Conservation (phyloP, 2,113 vertebrate genomes). For the Macrotus californicus region DNA sequence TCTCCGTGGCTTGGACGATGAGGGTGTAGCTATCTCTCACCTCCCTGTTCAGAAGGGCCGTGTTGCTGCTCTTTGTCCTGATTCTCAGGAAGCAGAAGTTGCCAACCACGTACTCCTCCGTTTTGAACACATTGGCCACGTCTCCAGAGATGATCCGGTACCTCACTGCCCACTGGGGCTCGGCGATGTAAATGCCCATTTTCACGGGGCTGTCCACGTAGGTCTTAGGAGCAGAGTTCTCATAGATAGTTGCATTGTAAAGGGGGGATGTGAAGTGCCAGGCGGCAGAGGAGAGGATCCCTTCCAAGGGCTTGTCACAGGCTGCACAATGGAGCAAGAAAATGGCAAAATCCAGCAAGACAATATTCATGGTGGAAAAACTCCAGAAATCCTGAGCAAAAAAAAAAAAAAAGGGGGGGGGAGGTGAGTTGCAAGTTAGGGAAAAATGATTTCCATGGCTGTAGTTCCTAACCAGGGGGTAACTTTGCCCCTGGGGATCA, state of each 20-base stretch:
- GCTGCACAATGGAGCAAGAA: conserved; percentile 75
- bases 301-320: conserved; percentile 75
- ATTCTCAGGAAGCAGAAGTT: conserved; percentile 95
- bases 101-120: conserved; percentile 85
- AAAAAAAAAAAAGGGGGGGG: not conserved
- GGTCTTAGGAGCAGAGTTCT: conserved; percentile 94
- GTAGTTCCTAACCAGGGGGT: not conserved
- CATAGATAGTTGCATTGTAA: conserved; percentile 93
- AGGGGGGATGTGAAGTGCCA: conserved; percentile 89
- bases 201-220: conserved; percentile 86
- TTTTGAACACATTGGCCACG: conserved; percentile 85
- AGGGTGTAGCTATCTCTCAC: conserved; percentile 90
- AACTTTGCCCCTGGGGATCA: not conserved
- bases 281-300: conserved; percentile 77
- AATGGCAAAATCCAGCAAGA: conserved; percentile 68
- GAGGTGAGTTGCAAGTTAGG: not conserved
- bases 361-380: conserved; percentile 74
- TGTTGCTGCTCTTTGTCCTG: conserved; percentile 88
- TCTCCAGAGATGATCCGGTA: conserved; percentile 90
- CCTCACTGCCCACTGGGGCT: conserved; percentile 84
- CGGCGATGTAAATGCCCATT: conserved; percentile 89
- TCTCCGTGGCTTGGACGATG: conserved; percentile 89
- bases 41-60: conserved; percentile 91
- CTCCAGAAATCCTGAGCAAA: conserved; percentile 54
- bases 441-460: not conserved